Base-by-base conservation (phyloP, 2,888 invertebrate species). In the Orchesellides sinensis region DNA sequence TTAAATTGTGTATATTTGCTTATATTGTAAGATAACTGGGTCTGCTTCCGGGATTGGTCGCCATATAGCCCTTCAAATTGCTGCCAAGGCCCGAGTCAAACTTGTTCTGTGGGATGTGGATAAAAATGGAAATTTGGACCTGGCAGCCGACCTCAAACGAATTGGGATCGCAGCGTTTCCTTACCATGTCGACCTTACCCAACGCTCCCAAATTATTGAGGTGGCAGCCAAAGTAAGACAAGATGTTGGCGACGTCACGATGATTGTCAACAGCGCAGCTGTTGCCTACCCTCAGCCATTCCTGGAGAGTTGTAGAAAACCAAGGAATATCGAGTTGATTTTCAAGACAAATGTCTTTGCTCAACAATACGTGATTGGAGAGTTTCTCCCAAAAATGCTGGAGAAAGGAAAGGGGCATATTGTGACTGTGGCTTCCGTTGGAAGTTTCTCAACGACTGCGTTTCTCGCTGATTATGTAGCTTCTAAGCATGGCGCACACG, bases 61-160 rank as follows among this genome's bases (percentile, higher is more conserved):
- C 77, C 92, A 93, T 89, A 89, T 94, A 83, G 93, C 93, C 0
- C 90, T 93, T 82, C 92, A 93, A 88, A 89, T 94, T 77, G 91
- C 92, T 0, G 90, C 90, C 12, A 70, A 84, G 35, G 54, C 85
- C 0, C 92, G 92, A 49, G 92, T 93, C 0, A 91, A 90, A 59
- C 92, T 94, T 0, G 91, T 95, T 0, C 93, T 95, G 83, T 92
- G 94, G 83, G 95, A 95, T 89, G 91, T 93, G 63, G 92, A 94
- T 88, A 90, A 90, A 77, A 88, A 87, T 3, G 91, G 89, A 59
- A 93, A 93, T 87, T 89, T 91, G 56, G 89, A 90, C 2, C 92
- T 92, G 0, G 91, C 91, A 19, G 90, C 91, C 63, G 89, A 90
- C 1, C 92, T 92, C 0, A 91, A 91, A 72, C 89, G 89, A 19